Base-by-base conservation (phyloP, 2,113 vertebrate genomes). In the Labrus mixtus region DNA sequence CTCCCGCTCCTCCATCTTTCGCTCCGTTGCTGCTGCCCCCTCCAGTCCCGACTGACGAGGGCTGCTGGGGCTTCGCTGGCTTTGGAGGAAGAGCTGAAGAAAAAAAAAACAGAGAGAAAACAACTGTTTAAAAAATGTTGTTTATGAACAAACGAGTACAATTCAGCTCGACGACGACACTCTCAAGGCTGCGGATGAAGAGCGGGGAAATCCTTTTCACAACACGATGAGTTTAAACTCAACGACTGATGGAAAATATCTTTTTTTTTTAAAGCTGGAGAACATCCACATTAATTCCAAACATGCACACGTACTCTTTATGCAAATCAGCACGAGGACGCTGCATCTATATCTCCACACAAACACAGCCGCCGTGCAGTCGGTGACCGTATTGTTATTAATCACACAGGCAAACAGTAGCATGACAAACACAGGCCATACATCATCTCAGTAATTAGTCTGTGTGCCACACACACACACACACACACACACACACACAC, bases 31-130 rank as follows among this genome's bases (percentile, higher is more conserved):
- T 82, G 73, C 74, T 62, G 69, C 66, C 67, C 2, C 82, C 86
- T 39, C 74, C 82, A 19, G 67, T 64, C 23, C 63, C 84, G 0
- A 63, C 73, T 0, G 87, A 76, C 19, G 83, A 73, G 19, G 88
- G n/a, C 79, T 83, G 88, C 79, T 86, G 87, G 22, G 83, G 45
- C 64, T 87, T 89, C 0, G 64, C 57, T 8, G 88, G 87, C 75
- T 91, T 91, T 2, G 89, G 89, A 70, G 87, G 87, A 79, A 90
- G 86, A 79, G 89, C 89, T 87, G 75, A 1, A 70, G 16, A 5
- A 69, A 2, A 54, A 5, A 64, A 6, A 48, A 33, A 33, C 29
- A 33, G 6, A 33, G 29, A 33, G 25, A 25, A 25, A 2, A 25
- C 25, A 25, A 25, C 25, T 25, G 25, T 25, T 25, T 25, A 25